phyloP scores from a whole-genome alignment of 2,888 invertebrate genomes.

The Conops quadrifasciatus region DNA sequence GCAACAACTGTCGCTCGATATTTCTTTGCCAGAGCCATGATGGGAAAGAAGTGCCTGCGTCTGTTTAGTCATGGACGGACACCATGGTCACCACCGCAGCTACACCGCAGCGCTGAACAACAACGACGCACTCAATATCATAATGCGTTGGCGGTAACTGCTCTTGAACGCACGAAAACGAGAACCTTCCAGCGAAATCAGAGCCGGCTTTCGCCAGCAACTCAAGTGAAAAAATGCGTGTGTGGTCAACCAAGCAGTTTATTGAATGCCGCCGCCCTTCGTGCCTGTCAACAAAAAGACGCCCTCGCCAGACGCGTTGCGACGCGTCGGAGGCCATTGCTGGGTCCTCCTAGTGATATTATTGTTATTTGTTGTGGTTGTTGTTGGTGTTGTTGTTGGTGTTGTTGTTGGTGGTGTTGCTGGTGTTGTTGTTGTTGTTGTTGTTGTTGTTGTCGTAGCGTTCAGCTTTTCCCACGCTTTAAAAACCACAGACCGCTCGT shows the following conservation, averaged over 20 bases:
- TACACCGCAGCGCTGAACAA: neutral
- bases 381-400: too few species aligned
- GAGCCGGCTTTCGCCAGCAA: neutral
- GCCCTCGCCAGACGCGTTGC: neutral
- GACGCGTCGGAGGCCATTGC: neutral
- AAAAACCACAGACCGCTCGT: neutral
- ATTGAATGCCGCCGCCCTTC: neutral
- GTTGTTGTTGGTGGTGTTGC: too few species aligned
- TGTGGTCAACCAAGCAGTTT: conserved; percentile 24
- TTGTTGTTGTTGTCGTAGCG: neutral
- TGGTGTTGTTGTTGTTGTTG: too few species aligned
- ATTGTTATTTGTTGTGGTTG: too few species aligned
- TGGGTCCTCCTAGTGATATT: too few species aligned
- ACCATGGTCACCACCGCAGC: too few species aligned
- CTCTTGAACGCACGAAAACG: neutral
- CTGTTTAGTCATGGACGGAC: too few species aligned
- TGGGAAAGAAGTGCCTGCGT: neutral
- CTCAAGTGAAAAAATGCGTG: conserved; percentile 13
- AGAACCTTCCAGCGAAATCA: neutral
- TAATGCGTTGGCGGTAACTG: neutral
- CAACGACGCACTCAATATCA: neutral
- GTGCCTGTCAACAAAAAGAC: neutral
- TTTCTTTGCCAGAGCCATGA: neutral
- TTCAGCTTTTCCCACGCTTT: conserved; percentile 27
- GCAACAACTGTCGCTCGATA: neutral